phyloP scores from a whole-genome alignment of 2,888 invertebrate genomes.

The Mermis nigrescens region DNA sequence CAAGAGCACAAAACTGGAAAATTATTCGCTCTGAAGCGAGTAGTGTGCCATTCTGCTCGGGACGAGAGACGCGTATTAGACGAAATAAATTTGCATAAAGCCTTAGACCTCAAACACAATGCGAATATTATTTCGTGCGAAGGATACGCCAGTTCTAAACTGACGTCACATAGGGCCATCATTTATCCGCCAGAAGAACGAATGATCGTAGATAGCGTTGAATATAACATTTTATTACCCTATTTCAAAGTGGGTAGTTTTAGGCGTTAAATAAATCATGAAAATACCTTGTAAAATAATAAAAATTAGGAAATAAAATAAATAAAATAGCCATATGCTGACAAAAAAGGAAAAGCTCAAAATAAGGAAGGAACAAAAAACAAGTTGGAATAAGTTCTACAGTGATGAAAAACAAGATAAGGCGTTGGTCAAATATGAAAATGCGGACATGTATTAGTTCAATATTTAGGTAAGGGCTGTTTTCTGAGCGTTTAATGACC shows the following conservation, averaged over 20 bases:
- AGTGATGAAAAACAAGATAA: no score
- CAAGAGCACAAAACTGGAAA: conserved; percentile 48
- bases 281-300: no score
- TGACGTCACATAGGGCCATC: conserved; percentile 40
- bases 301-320: no score
- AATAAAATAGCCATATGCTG: no score
- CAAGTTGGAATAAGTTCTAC: no score
- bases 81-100: conserved; percentile 53
- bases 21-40: conserved; percentile 55
- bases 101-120: conserved; percentile 54
- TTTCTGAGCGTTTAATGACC: no score
- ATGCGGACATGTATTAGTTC: no score
- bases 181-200: conserved; percentile 37
- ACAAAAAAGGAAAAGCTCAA: no score
- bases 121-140: conserved; percentile 53
- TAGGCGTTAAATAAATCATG: no score
- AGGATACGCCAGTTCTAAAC: conserved; percentile 26
- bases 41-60: conserved; percentile 55
- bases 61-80: conserved; percentile 50
- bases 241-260: conserved; percentile 48
- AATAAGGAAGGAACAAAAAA: no score
- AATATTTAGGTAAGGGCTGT: no score
- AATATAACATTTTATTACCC: conserved; percentile 46
- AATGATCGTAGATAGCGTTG: conserved; percentile 32
- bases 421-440: no score